Conservation (phyloP, 2,113 vertebrate genomes). For the Cryptotis parvus region DNA sequence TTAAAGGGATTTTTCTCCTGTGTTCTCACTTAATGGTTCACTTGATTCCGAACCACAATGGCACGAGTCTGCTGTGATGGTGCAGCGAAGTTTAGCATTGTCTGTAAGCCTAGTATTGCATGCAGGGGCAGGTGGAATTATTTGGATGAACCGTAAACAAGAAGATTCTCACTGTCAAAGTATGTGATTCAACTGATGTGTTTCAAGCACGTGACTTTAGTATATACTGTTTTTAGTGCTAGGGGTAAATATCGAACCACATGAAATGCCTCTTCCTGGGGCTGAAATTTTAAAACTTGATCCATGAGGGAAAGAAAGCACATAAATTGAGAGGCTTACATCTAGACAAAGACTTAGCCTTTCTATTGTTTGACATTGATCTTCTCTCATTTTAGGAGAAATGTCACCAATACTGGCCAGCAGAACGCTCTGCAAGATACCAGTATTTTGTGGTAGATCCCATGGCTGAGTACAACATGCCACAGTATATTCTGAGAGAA, state of each 20-base stretch:
- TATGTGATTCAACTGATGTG: not conserved
- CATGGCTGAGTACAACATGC: slow-evolving; percentile 99
- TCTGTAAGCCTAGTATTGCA: not conserved
- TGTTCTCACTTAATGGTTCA: not conserved
- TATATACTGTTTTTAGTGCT: not conserved
- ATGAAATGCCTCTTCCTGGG: not conserved
- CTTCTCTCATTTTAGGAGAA: slow-evolving; percentile 92
- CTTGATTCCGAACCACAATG: not conserved
- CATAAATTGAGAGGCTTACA: not conserved
- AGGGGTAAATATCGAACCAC: not conserved
- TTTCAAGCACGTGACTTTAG: not conserved
- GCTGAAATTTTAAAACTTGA: slow-evolving; percentile 30
- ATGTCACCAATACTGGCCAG: slow-evolving; percentile 99
- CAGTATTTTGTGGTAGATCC: slow-evolving; percentile 99
- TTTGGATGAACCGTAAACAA: not conserved
- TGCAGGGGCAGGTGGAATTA: not conserved
- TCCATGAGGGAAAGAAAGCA: not conserved
- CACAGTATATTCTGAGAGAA: slow-evolving; percentile 98
- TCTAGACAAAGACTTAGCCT: not conserved
- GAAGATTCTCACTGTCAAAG: not conserved
- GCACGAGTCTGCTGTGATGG: not conserved
- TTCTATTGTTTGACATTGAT: not conserved
- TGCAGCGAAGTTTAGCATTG: not conserved
- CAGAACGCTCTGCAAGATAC: slow-evolving; percentile 97
- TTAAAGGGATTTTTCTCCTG: too few relatives aligned